phyloP scores from a whole-genome alignment of 2,797 vertebrate genomes.

The Anas acuta region DNA sequence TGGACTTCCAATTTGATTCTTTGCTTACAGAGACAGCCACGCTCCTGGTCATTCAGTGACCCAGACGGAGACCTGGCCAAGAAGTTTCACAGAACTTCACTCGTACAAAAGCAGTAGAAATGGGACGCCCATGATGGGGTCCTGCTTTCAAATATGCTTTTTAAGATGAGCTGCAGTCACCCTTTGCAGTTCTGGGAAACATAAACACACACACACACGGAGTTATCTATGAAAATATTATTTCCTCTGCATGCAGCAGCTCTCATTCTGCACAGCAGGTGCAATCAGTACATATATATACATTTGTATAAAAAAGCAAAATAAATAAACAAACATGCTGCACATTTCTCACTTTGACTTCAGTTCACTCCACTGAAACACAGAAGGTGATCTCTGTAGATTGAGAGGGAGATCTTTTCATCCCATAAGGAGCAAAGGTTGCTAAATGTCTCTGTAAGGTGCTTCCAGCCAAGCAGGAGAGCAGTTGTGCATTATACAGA shows the following conservation, averaged over 20 bases:
- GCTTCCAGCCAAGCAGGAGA: neutral
- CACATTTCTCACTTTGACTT: neutral
- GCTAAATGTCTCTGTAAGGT: neutral
- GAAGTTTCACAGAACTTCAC: neutral
- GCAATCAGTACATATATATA: neutral
- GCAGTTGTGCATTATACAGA: neutral
- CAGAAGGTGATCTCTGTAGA: neutral
- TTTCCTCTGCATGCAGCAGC: neutral
- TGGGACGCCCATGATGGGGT: neutral
- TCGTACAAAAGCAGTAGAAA: neutral
- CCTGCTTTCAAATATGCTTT: neutral
- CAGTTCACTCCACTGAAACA: neutral
- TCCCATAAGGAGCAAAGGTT: neutral
- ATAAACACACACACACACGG: fast-evolving
- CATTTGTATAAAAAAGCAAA: neutral
- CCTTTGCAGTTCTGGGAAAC: neutral
- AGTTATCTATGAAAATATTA: conserved; percentile 9
- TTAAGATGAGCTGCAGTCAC: neutral
- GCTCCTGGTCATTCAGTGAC: neutral
- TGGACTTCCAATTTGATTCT: neutral
- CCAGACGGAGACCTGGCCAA: neutral
- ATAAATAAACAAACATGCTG: neutral
- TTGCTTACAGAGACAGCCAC: neutral
- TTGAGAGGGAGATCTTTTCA: neutral
- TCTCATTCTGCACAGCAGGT: conserved; percentile 5